Evolutionary conservation across 1,140 invertebrate genomes (phyloP), one percentile per base, ranked within the genome.

Genomic region (Pinna nobilis): DNA sequence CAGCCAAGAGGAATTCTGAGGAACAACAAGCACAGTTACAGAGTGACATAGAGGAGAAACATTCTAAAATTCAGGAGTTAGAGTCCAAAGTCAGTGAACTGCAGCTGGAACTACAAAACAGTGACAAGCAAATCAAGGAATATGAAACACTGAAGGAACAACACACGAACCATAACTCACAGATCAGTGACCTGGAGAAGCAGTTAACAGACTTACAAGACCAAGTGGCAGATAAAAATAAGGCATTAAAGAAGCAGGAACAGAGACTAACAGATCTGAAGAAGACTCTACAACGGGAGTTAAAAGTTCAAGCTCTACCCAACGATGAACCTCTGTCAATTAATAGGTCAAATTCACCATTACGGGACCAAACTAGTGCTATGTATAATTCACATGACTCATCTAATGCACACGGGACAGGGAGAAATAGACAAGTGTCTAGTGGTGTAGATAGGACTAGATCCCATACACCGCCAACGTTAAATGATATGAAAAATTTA

Each of bases 231-330:
- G 95, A 96, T 85, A 94, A 94, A 91, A 94, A 93, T 90, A 94
- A 93, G 91, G 94, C 93, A 88, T 94, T 97, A 77, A 95, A 96
- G 90, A 93, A 94, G 44, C 92, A 97, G 72, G 94, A 97, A 83
- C 94, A 97, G 87, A 92, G 95, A 70, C 88, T 97, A 83, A 91
- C 92, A 4, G 96, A 97, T 85, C 93, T 97, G 91, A 96, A 96
- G 85, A 97, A 97, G 87, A 96, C 95, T 0, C 89, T 98, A 47
- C 96, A 97, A 85, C 91, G 93, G 71, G 96, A 98, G 87, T 87
- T 98, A 35, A 93, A 93, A 81, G 90, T 92, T 20, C 85, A 87
- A 59, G 74, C 85, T 15, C 51, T 84, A 13, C 85, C 84, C 37
- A 86, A 84, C 70, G 86, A 91, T 86, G 79, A 85, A 1, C 57